These are phyloP conservation scores for Hetaerina americana DNA, from an alignment of 1,140 invertebrate species.

Conservation along the genomic window DNA sequence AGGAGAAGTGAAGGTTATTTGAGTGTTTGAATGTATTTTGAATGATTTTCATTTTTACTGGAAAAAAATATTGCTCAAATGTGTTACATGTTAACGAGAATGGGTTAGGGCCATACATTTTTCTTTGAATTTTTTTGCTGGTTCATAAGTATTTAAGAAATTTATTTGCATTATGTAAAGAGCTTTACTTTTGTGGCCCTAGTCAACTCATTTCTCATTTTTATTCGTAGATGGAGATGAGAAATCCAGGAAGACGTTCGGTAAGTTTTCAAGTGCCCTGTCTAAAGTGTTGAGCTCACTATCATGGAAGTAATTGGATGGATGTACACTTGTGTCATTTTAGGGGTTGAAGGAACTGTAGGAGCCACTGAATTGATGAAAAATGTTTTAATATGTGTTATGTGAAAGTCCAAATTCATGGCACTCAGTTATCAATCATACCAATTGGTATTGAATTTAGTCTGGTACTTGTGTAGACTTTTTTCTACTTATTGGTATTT, in stretches of 20 bases:
- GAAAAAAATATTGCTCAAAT: background rate
- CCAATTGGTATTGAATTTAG: background rate
- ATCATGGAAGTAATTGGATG: background rate
- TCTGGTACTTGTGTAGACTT: background rate
- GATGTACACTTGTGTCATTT: background rate
- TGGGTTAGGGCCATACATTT: background rate
- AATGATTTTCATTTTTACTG: no score
- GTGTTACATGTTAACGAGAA: background rate
- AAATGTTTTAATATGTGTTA: background rate
- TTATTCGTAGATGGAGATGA: constrained; percentile 32
- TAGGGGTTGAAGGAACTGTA: background rate
- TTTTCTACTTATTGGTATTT: background rate
- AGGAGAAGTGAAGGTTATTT: background rate
- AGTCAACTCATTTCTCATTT: constrained; percentile 22
- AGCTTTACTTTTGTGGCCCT: background rate
- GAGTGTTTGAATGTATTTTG: no score
- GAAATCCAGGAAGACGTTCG: constrained; percentile 31
- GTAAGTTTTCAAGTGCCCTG: constrained; percentile 23
- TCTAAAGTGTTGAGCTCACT: background rate
- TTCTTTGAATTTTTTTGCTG: constrained; percentile 2
- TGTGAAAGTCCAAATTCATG: no score
- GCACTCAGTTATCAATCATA: background rate
- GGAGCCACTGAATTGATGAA: background rate
- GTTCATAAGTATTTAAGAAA: background rate
- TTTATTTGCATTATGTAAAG: constrained; percentile 1